phyloP scores from a whole-genome alignment of 2,797 vertebrate genomes.

The Siniperca obscura region DNA sequence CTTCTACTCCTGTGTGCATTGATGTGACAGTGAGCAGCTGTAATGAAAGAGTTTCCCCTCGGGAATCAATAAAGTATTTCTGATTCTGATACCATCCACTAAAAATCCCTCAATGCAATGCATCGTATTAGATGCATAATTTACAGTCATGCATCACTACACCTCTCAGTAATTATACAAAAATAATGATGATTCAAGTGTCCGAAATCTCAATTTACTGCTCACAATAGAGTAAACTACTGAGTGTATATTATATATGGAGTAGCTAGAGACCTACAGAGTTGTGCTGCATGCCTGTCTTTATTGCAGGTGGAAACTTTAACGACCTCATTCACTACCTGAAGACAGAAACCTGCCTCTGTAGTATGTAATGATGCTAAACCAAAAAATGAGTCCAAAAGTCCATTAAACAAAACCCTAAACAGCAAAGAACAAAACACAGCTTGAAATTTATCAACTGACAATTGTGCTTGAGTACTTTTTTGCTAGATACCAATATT shows the following conservation, averaged over 20 bases:
- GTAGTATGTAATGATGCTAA: conserved; percentile 51
- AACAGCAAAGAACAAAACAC: conserved; percentile 55
- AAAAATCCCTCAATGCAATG: background rate
- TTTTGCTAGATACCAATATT: background rate
- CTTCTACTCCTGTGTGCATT: too few species aligned
- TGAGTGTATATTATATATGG: background rate
- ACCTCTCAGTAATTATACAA: background rate
- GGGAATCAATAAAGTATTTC: too few species aligned
- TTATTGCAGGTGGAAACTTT: conserved; percentile 1
- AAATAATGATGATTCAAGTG: background rate
- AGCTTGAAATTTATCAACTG: conserved; percentile 19
- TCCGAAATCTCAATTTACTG: background rate
- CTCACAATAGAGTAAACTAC: background rate
- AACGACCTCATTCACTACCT: conserved; percentile 11
- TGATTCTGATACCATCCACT: background rate
- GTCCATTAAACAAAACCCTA: conserved; percentile 43
- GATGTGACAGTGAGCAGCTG: too few species aligned
- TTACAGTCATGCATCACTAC: too few species aligned
- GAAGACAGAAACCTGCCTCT: conserved; percentile 16
- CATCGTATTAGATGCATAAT: background rate
- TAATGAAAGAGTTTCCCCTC: too few species aligned
- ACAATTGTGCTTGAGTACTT: conserved; percentile 6
- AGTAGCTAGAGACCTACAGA: background rate
- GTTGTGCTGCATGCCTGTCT: background rate
- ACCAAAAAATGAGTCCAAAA: conserved; percentile 49